These are phyloP conservation scores for Melanotaenia pygmaea DNA, from an alignment of 2,797 vertebrate genomes.

Conservation along the genomic window DNA sequence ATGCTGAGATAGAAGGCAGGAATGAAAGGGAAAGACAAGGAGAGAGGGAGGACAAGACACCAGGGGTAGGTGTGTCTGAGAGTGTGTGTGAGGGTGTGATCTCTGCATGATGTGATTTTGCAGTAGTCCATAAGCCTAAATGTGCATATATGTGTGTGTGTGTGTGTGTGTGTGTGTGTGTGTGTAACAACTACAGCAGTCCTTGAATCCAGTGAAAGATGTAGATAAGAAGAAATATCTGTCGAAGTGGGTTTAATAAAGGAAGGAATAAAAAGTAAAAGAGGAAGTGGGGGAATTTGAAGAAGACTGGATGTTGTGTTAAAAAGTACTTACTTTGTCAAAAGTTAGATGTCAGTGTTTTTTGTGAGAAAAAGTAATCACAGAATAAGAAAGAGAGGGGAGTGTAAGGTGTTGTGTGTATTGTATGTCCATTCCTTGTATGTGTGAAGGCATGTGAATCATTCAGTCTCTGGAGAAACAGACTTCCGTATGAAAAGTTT, in stretches of 20 bases:
- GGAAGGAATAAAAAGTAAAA: slow-evolving; percentile 27
- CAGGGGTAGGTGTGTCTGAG: slow-evolving; percentile 55
- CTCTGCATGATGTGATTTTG: slow-evolving; percentile 1
- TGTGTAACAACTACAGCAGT: slow-evolving; percentile 10
- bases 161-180: too few species aligned
- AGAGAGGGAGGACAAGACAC: slow-evolving; percentile 73
- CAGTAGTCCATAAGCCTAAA: background rate
- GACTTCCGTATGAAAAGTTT: slow-evolving; percentile 35
- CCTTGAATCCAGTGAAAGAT: slow-evolving; percentile 75
- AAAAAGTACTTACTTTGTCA: background rate
- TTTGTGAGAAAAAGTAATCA: slow-evolving; percentile 13
- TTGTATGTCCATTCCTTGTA: background rate
- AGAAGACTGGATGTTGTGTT: slow-evolving; percentile 41
- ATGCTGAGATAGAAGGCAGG: slow-evolving; percentile 57
- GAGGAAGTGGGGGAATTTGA: background rate
- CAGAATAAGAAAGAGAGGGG: slow-evolving; percentile 58
- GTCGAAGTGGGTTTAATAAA: slow-evolving; percentile 62
- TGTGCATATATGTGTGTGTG: too few species aligned
- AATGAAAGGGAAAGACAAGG: slow-evolving; percentile 59
- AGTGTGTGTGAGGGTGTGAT: slow-evolving; percentile 25
- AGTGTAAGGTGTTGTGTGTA: background rate
- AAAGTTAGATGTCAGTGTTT: background rate
- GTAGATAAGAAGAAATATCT: slow-evolving; percentile 70
- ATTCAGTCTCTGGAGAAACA: slow-evolving; percentile 6
- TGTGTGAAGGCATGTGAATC: background rate